These are phyloP conservation scores for Drosophila nigromelanica DNA, from an alignment of 1,140 invertebrate genomes.

Conservation along the genomic window DNA sequence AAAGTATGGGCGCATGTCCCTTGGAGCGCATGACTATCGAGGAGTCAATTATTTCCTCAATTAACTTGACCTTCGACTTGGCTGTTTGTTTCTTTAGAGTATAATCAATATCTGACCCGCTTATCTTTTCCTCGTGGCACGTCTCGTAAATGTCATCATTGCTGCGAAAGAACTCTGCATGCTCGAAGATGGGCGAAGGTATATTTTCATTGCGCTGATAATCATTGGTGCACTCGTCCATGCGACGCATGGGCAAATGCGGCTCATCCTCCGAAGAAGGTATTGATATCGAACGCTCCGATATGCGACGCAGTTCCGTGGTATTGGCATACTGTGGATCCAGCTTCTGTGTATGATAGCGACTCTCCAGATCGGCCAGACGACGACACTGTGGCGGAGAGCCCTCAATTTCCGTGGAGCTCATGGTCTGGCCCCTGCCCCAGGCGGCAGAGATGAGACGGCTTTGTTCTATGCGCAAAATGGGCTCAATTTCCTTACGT, in stretches of 20 bases:
- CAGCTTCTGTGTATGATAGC: constrained; percentile 86
- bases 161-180: constrained; percentile 86
- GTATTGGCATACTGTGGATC: constrained; percentile 86
- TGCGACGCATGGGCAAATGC: constrained; percentile 78
- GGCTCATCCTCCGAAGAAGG: constrained; percentile 88
- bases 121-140: constrained; percentile 79
- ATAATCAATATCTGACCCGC: constrained; percentile 75
- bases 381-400: constrained; percentile 88
- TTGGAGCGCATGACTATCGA: constrained; percentile 84
- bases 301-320: constrained; percentile 87
- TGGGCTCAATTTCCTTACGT: constrained; percentile 89
- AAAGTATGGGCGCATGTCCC: constrained; percentile 90
- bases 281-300: constrained; percentile 88
- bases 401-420: constrained; percentile 89
- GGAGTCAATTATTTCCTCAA: constrained; percentile 83
- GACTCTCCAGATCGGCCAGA: constrained; percentile 86
- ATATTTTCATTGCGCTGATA: constrained; percentile 86
- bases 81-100: constrained; percentile 80
- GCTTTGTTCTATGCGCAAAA: constrained; percentile 88
- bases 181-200: constrained; percentile 86
- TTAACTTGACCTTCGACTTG: constrained; percentile 79
- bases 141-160: constrained; percentile 85
- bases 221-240: constrained; percentile 85
- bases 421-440: constrained; percentile 89
- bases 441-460: constrained; percentile 87